phyloP scores from a whole-genome alignment of 2,113 vertebrate species.

The Etia nguti region DNA sequence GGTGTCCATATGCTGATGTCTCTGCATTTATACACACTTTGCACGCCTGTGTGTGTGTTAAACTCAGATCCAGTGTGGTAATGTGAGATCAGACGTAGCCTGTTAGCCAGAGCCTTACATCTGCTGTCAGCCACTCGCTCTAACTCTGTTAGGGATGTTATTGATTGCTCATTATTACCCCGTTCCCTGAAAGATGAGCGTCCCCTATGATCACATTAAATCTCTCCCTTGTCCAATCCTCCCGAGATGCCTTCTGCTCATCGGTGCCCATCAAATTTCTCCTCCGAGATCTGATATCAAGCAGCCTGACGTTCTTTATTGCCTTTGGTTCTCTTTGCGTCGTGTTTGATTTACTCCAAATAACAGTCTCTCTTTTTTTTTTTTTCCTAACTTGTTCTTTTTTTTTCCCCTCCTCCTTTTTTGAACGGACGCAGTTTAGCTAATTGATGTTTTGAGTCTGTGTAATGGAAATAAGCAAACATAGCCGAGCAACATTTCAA shows the following conservation, averaged over 20 bases:
- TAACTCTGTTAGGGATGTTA: conserved; percentile 73
- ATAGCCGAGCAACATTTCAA: conserved; percentile 45
- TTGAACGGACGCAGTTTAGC: conserved; percentile 10
- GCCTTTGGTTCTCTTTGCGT: conserved; percentile 23
- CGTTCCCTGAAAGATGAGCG: conserved; percentile 75
- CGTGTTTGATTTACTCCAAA: conserved; percentile 63
- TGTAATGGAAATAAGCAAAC: conserved; percentile 58
- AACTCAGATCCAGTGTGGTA: conserved; percentile 44
- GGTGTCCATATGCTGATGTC: conserved; percentile 25
- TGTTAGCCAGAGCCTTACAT: conserved; percentile 65
- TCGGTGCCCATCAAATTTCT: conserved; percentile 66
- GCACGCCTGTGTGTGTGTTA: background rate
- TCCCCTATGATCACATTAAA: conserved; percentile 80
- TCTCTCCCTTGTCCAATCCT: conserved; percentile 69
- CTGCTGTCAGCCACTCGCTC: conserved; percentile 65
- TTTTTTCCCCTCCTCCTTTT: background rate
- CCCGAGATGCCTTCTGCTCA: conserved; percentile 74
- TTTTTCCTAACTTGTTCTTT: background rate
- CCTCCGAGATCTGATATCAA: conserved; percentile 70
- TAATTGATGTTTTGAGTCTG: conserved; percentile 64
- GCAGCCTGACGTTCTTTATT: conserved; percentile 54
- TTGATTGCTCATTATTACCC: conserved; percentile 76
- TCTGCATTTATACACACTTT: background rate
- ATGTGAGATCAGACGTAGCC: conserved; percentile 65
- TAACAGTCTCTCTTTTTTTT: conserved; percentile 11